These are phyloP conservation scores for Hippocampus abdominalis DNA, from an alignment of 2,113 vertebrate genomes.

Conservation along the genomic window DNA sequence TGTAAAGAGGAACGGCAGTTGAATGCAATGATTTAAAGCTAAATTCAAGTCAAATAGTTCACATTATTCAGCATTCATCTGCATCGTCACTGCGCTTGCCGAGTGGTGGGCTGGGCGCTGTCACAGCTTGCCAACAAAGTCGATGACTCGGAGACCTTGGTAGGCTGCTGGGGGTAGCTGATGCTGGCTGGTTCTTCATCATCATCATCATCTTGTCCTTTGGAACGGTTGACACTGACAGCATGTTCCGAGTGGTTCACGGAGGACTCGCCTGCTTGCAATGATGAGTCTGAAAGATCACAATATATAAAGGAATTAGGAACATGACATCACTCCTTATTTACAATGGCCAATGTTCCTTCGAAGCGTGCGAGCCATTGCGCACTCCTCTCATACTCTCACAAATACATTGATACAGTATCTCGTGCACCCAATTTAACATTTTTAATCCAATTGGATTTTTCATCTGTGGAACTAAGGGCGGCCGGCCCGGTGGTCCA, in stretches of 20 bases:
- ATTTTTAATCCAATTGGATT: no score
- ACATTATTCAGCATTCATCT: conserved; percentile 9
- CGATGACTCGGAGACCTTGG: conserved; percentile 12
- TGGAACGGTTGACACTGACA: not conserved
- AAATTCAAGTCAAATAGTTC: not conserved
- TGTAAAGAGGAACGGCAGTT: not conserved
- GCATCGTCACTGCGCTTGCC: conserved; percentile 12
- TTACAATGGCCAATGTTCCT: not conserved
- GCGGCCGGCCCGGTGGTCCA: no score
- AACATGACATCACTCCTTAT: not conserved
- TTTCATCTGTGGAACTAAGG: no score
- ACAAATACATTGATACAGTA: no score
- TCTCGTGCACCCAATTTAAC: no score
- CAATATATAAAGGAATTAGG: not conserved
- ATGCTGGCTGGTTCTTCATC: conserved; percentile 5
- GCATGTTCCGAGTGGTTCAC: conserved; percentile 16
- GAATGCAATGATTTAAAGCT: not conserved
- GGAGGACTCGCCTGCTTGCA: conserved; percentile 16
- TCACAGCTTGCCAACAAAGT: not conserved
- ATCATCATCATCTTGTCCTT: conserved; percentile 3
- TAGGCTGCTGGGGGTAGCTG: conserved; percentile 6
- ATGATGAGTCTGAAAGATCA: conserved; percentile 11
- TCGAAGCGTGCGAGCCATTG: no score
- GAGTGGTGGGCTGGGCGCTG: not conserved
- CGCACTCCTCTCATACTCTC: no score